Base-by-base conservation (phyloP, 2,888 invertebrate genomes). In the Orchestes rusci region DNA sequence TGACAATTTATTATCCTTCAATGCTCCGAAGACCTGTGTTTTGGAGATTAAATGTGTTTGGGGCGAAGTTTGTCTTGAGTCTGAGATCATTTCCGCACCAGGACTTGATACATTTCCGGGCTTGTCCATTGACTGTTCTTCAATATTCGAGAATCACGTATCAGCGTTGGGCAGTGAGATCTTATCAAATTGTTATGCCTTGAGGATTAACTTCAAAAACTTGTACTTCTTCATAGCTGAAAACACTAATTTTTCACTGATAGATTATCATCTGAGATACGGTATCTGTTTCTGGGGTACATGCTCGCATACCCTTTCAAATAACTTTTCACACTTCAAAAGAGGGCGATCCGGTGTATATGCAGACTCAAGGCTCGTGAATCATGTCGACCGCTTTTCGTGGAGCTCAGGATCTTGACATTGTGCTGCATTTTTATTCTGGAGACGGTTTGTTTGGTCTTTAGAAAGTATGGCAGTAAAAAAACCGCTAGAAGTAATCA, bases 211-310 rank as follows among this genome's bases (percentile, higher is more conserved):
- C 7, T 7, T 4, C 4, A 16, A 13, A 12, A 7, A 13, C 4
- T 7, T 16, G 4, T 4, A 12, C 7, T 8, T 33, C 5, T 15
- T 5, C 7, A 7, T 33, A 7, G 17, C 34, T 7, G 16, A 12
- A 12, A 33, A 13, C 5, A 17, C 17, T 5, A 16, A 33, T 16
- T 16, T 16, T 12, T 5, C 16, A 8, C 15, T 33, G 4, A 12
- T 33, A 5, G 34, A 33, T 7, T 33, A 15, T 8, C 34, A 33
- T 12, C 15, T 33, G 4, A 33, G 34, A 10, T 33, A 33, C 16
- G 34, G 34, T 7, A 33, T 33, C 13, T 33, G 34, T 16, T 33
- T 33, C 12, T 33, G 34, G 34, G 34, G 34, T 12, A 4, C 7
- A 4, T 33, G 34, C 16, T 4, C 16, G 4, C 13, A 7, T 15